Conservation (phyloP, 2,888 invertebrate genomes). For the Brenthis hecate region DNA sequence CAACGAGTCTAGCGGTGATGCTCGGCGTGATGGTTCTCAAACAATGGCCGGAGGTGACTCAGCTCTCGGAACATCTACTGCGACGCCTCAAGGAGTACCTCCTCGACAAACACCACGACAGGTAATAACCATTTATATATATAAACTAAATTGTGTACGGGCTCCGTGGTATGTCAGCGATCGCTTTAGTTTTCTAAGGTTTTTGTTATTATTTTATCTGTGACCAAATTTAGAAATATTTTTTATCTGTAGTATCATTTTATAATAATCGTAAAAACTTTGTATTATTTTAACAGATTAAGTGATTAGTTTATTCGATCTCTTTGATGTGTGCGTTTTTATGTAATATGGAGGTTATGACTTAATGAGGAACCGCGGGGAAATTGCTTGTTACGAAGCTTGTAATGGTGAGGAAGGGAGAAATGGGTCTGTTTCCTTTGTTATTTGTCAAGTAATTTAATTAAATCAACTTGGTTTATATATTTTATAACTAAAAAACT, state of each 20-base stretch:
- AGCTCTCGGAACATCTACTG: slow-evolving; percentile 90
- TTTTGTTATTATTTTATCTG: slow-evolving; percentile 16
- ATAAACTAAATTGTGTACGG: neutral
- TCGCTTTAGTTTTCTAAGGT: neutral
- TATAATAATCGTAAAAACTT: slow-evolving; percentile 1
- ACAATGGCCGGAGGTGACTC: slow-evolving; percentile 94
- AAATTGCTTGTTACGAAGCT: too few species aligned
- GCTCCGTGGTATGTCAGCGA: too few species aligned
- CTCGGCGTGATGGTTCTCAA: slow-evolving; percentile 91
- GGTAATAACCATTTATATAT: slow-evolving; percentile 59
- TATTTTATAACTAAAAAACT: too few species aligned
- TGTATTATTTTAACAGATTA: too few species aligned
- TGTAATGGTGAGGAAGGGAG: too few species aligned
- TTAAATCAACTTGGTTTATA: too few species aligned
- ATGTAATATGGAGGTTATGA: too few species aligned
- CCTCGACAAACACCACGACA: slow-evolving; percentile 85
- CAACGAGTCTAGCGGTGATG: slow-evolving; percentile 91
- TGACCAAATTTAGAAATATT: slow-evolving; percentile 14
- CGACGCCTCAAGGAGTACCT: slow-evolving; percentile 90
- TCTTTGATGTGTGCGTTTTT: too few species aligned
- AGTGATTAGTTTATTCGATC: too few species aligned
- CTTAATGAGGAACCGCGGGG: too few species aligned
- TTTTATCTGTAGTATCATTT: neutral
- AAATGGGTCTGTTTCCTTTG: too few species aligned
- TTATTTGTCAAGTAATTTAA: too few species aligned